Conservation (phyloP, 2,113 vertebrate species). For the Indicator indicator region DNA sequence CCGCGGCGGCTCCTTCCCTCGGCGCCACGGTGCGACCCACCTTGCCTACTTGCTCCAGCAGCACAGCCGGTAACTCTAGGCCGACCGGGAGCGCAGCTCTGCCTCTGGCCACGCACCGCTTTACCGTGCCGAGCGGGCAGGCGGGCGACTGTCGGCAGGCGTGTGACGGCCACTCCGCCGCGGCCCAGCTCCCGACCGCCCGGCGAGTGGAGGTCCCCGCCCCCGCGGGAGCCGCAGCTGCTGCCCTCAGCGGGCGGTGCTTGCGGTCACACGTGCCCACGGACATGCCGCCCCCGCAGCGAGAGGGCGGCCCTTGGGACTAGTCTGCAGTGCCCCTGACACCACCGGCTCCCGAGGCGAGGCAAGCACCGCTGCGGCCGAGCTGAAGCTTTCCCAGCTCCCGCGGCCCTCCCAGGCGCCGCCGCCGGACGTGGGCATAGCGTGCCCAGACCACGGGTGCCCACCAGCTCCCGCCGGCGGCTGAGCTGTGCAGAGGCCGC, state of each 20-base stretch:
- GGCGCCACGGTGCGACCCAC: constrained; percentile 22
- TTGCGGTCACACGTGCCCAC: background rate
- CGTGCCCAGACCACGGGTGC: background rate
- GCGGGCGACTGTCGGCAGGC: background rate
- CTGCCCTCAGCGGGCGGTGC: background rate
- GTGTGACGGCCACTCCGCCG: background rate
- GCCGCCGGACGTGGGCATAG: background rate
- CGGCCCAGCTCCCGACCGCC: background rate
- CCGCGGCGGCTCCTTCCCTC: background rate
- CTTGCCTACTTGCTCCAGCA: background rate
- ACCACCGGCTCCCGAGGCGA: background rate
- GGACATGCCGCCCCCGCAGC: background rate
- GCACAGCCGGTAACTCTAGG: background rate
- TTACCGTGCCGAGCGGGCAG: background rate
- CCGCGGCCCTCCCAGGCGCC: background rate
- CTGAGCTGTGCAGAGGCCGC: background rate
- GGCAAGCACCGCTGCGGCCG: background rate
- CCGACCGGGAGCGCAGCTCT: background rate
- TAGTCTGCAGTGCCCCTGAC: no score
- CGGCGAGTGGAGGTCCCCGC: background rate
- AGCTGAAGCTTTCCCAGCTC: background rate
- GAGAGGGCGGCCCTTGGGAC: background rate
- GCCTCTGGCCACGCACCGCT: background rate
- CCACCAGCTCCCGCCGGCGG: background rate
- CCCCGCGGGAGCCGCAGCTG: background rate